Percentiles rank a stretch among this genome's conserved stretches.
phyloP scores from a whole-genome alignment of 1,140 invertebrate genomes.

The Macrobrachium nipponense region DNA sequence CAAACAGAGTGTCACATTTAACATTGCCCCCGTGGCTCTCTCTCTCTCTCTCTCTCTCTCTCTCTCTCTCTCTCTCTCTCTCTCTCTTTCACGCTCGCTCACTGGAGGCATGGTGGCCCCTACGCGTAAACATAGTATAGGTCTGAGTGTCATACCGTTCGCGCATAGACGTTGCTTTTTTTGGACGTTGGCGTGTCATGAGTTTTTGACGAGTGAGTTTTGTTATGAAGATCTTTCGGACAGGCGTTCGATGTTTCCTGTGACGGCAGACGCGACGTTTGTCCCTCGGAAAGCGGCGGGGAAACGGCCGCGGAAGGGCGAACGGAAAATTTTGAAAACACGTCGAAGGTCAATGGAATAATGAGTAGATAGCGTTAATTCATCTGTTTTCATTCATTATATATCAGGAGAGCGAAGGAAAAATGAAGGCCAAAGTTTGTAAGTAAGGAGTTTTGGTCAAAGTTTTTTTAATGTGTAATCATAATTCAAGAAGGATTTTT shows the following conservation, averaged over 20 bases:
- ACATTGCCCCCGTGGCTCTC: constrained; percentile 1
- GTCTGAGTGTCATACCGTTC: too few relatives aligned
- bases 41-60: not conserved
- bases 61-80: not conserved
- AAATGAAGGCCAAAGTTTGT: constrained; percentile 60
- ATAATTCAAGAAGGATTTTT: constrained; percentile 62
- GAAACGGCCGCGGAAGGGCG: too few relatives aligned
- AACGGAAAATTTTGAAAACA: constrained; percentile 44
- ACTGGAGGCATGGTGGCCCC: not conserved
- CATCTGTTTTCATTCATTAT: constrained; percentile 62
- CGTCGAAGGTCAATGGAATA: constrained; percentile 41
- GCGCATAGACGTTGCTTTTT: too few relatives aligned
- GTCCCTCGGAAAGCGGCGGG: too few relatives aligned
- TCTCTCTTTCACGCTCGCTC: not conserved
- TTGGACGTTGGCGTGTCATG: too few relatives aligned
- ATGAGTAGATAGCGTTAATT: constrained; percentile 42
- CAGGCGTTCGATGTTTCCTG: too few relatives aligned
- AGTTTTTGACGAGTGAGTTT: too few relatives aligned
- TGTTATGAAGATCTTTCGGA: too few relatives aligned
- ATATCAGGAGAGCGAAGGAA: constrained; percentile 57
- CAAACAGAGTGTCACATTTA: constrained; percentile 59
- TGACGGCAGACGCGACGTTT: too few relatives aligned
- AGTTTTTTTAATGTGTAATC: constrained; percentile 61
- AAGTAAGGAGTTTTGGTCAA: constrained; percentile 62
- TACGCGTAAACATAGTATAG: too few relatives aligned